Percentiles rank a stretch among this genome's conserved stretches.
These are phyloP conservation scores for Drosophila punjabiensis DNA, from an alignment of 1,140 invertebrate species.

Conservation along the genomic window DNA sequence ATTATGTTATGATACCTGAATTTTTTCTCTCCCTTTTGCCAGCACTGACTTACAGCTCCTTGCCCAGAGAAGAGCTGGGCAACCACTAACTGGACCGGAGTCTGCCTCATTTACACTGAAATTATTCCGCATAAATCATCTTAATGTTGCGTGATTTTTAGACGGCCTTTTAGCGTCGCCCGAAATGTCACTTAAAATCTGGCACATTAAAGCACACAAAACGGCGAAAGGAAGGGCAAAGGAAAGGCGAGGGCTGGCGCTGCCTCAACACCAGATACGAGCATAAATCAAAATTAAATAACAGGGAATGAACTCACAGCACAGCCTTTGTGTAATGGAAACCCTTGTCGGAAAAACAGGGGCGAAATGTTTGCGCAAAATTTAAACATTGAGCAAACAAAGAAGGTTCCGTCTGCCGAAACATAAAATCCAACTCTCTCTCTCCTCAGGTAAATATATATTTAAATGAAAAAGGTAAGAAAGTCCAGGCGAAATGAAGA, in stretches of 20 bases:
- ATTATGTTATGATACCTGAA: neutral
- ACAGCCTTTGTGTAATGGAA: constrained; percentile 37
- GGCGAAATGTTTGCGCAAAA: constrained; percentile 14
- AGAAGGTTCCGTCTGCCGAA: constrained; percentile 28
- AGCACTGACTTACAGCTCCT: constrained; percentile 28
- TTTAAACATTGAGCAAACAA: constrained; percentile 28
- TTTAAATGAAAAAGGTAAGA: constrained; percentile 21
- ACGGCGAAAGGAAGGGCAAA: constrained; percentile 5
- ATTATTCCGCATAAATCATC: constrained; percentile 82
- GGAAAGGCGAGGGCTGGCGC: constrained; percentile 27
- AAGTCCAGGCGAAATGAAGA: constrained; percentile 10
- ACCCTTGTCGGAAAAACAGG: constrained; percentile 23
- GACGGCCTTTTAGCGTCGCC: constrained; percentile 78
- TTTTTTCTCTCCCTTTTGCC: neutral
- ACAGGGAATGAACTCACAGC: constrained; percentile 34
- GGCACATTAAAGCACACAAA: constrained; percentile 72
- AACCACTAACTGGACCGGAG: constrained; percentile 64
- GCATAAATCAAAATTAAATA: constrained; percentile 57
- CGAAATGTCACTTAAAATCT: constrained; percentile 82
- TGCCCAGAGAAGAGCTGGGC: constrained; percentile 28
- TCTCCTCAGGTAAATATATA: constrained; percentile 15
- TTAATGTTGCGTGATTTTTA: constrained; percentile 82
- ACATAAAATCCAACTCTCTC: constrained; percentile 17
- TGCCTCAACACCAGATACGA: constrained; percentile 51
- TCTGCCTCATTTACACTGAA: constrained; percentile 81